Conservation (phyloP, 2,797 vertebrate genomes). For the Phataginus tetradactyla region DNA sequence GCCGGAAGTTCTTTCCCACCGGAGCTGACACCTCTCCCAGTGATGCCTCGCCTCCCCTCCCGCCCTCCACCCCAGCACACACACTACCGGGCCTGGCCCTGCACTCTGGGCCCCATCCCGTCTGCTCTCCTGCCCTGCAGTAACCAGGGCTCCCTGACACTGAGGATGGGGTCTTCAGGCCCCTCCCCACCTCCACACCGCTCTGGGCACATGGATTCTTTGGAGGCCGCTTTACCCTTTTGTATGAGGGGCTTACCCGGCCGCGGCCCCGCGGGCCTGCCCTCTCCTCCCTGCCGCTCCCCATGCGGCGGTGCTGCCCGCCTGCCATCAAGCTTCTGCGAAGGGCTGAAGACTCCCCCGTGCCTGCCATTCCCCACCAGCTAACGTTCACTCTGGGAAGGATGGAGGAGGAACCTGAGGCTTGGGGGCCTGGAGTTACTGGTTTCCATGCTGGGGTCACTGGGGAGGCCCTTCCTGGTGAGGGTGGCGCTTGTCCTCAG, state of each 20-base stretch:
- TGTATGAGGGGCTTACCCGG: fast-evolving
- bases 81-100: background rate
- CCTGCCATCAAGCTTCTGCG: background rate
- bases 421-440: fast-evolving
- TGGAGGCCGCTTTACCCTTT: background rate
- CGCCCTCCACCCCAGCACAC: no score
- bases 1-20: background rate
- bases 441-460: background rate
- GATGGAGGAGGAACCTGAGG: background rate
- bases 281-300: no score
- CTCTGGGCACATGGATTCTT: no score
- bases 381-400: no score
- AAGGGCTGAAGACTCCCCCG: background rate
- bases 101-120: background rate
- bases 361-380: background rate
- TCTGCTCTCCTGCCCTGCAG: background rate
- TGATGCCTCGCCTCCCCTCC: background rate
- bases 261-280: background rate
- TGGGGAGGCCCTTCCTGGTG: background rate
- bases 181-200: background rate
- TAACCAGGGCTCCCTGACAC: background rate
- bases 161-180: background rate
- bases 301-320: fast-evolving
- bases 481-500: background rate
- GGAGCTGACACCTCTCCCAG: background rate